Base-by-base conservation (phyloP, 2,797 vertebrate species). In the Pangasius djambal region DNA sequence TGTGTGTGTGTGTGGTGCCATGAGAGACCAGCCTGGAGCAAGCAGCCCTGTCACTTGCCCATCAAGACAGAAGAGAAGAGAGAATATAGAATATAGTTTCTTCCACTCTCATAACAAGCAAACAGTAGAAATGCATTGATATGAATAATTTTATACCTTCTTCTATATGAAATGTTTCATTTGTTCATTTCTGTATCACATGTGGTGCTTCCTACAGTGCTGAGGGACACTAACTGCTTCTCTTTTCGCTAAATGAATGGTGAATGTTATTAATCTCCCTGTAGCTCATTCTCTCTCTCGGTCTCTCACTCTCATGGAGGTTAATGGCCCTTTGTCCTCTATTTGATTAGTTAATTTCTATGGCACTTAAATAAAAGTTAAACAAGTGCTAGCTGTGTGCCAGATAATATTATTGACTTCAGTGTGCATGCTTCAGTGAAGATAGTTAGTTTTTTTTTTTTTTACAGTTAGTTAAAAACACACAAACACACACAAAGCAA, bases 271-370 rank as follows among this genome's bases (percentile, higher is more conserved):
- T 91, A 89, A 90, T 92, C 90, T 91, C 57, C 85, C 87, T 86
- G 74, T 87, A 74, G 52, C 86, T 75, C 84, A 70, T n/a, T 52
- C 40, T 83, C 85, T 77, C 31, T 87, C 69, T 65, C n/a, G 31
- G 13, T 25, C 13, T 74, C 88, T 74, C 65, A 28, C 65, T 55
- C 88, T 55, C 83, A 25, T 90, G 87, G 87, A 84, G 90, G 86
- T 84, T 91, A 92, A 92, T 92, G 79, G 90, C 83, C 91, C 83
- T 90, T 87, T 89, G 90, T 92, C 90, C 91, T 88, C 87, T 90
- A 88, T 92, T 92, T 92, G 90, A 92, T 92, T 90, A 91, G 90
- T 90, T 91, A 84, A 92, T 92, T 90, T 91, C 81, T 86, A 86
- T 91, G 81, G 90, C 87, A 88, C 89, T 92, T 92, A 91, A 91